These are phyloP conservation scores for Microtus californicus DNA, from an alignment of 2,797 vertebrate genomes.

Conservation along the genomic window DNA sequence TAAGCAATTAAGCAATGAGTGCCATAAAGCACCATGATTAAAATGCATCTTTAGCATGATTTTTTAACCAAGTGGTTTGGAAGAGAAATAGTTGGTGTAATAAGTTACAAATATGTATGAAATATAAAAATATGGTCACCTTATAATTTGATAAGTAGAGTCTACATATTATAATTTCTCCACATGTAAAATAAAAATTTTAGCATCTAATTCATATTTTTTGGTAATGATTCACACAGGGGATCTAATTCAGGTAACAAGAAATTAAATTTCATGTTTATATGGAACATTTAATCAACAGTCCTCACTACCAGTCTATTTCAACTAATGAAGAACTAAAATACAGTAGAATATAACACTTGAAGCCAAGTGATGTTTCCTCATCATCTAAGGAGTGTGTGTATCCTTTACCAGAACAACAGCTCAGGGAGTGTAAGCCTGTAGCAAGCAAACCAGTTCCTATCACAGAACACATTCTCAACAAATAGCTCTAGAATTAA, in stretches of 20 bases:
- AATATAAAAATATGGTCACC: neutral
- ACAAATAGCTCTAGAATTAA: conserved; percentile 35
- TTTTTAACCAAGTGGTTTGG: conserved; percentile 17
- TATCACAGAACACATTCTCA: neutral
- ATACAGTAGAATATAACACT: neutral
- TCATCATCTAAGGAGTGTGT: neutral
- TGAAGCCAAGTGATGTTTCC: neutral
- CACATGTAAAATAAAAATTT: conserved; percentile 12
- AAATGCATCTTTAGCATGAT: conserved; percentile 10
- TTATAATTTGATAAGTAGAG: neutral
- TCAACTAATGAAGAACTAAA: conserved; percentile 23
- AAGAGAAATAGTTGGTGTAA: conserved; percentile 49
- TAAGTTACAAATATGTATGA: neutral
- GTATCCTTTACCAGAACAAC: neutral
- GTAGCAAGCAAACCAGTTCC: neutral
- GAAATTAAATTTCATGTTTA: neutral
- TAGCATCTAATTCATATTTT: conserved; percentile 10
- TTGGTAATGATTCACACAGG: neutral
- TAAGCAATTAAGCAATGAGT: conserved; percentile 60
- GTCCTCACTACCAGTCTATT: neutral
- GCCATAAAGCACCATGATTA: conserved; percentile 39
- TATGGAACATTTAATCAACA: conserved; percentile 28
- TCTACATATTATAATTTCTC: neutral
- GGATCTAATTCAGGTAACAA: neutral
- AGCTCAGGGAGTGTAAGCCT: neutral